Conservation (phyloP, 2,888 invertebrate genomes). For the Beris morrisii region DNA sequence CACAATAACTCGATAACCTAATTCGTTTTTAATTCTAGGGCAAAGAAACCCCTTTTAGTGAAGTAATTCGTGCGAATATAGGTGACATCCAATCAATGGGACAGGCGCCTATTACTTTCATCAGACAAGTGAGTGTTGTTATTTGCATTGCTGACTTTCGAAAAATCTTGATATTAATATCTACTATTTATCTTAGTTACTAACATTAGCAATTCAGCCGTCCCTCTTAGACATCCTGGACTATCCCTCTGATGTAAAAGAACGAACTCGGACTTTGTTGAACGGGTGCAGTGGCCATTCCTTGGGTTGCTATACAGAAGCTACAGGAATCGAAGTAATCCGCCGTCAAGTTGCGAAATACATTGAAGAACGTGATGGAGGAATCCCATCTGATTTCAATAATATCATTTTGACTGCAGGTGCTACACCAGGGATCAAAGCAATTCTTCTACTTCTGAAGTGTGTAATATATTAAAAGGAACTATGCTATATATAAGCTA, state of each 20-base stretch:
- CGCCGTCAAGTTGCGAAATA: constrained; percentile 85
- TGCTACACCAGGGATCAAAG: constrained; percentile 94
- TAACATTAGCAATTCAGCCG: constrained; percentile 78
- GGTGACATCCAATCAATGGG: constrained; percentile 99
- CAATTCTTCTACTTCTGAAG: constrained; percentile 55
- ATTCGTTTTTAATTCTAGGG: constrained; percentile 63
- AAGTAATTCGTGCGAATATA: constrained; percentile 95
- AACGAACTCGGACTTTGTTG: constrained; percentile 66
- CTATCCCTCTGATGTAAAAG: constrained; percentile 83
- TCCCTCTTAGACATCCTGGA: constrained; percentile 68
- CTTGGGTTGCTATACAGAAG: constrained; percentile 72
- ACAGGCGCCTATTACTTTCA: constrained; percentile 91
- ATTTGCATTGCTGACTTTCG: too few species aligned
- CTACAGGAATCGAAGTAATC: constrained; percentile 86
- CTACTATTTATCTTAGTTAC: constrained; percentile 60
- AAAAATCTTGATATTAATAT: too few species aligned
- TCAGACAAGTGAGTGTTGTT: constrained; percentile 74
- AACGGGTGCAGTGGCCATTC: constrained; percentile 75
- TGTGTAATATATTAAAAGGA: constrained; percentile 18
- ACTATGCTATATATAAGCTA: not conserved
- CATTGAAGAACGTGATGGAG: constrained; percentile 77
- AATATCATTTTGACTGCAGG: constrained; percentile 85
- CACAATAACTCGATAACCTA: too few species aligned
- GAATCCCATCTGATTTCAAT: constrained; percentile 69
- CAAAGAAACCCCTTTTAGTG: constrained; percentile 82